Evolutionary conservation across 2,888 invertebrate species (phyloP).

Genomic region (Nephrotoma guestfalica): DNA sequence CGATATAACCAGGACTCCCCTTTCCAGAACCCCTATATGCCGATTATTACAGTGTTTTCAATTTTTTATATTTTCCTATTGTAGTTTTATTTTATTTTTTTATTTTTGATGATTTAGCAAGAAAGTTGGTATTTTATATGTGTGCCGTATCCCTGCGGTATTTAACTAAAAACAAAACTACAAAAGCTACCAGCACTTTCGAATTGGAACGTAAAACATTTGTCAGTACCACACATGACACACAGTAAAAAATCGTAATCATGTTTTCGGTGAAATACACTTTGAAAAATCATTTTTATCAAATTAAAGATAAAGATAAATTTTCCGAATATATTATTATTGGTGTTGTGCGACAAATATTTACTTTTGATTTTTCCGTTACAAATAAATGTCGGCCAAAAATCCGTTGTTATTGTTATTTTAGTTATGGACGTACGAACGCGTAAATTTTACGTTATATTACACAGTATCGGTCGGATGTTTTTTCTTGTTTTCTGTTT

Average conservation of each 20-base stretch:
- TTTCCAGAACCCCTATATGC: background rate
- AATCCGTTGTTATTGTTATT: background rate
- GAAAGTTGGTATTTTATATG: background rate
- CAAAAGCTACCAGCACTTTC: background rate
- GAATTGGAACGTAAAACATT: background rate
- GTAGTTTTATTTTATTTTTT: background rate
- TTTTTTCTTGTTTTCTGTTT: background rate
- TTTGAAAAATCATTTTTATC: background rate
- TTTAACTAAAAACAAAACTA: background rate
- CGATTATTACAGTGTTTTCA: background rate
- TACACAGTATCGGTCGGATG: background rate
- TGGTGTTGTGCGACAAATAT: background rate
- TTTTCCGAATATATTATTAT: background rate
- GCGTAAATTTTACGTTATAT: background rate
- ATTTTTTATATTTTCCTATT: background rate
- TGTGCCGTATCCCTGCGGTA: background rate
- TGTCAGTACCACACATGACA: background rate
- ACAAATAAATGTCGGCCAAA: background rate
- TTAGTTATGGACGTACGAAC: background rate
- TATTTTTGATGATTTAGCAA: background rate
- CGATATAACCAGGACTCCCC: background rate
- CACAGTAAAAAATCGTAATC: background rate
- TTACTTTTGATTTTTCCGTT: background rate
- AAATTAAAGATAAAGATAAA: background rate
- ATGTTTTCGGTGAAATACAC: background rate